Evolutionary conservation across 2,113 vertebrate species (phyloP), one percentile per base, ranked within the genome.

Genomic region (Acrocephalus arundinaceus): DNA sequence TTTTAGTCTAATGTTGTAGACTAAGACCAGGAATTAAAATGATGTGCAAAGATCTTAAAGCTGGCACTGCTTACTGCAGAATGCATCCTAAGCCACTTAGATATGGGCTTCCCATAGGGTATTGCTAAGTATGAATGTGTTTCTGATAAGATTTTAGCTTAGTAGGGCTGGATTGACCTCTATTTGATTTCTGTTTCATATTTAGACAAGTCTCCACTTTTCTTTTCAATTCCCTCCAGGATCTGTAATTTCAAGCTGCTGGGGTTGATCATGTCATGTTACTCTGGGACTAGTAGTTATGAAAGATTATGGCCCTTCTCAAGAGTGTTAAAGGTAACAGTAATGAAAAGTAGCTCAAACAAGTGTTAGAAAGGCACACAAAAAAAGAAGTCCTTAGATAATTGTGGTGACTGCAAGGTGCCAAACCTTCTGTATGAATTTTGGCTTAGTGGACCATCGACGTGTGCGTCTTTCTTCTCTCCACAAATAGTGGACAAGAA

Each of bases 401-500:
- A 5, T 71, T 78, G 75, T 57, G 45, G 30, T 79, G 49, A 5
- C 31, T 79, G 15, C 16, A 76, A 68, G 22, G 11, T 52, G 24
- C 37, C 6, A 1, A 79, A 39, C 23, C 15, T 70, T 68, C 37
- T 55, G 1, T 46, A 10, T 73, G 45, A 54, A 51, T 75, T 88
- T 48, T 0, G 0, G 10, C 22, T 31, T 35, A 59, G 41, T 28
- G 46, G 25, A 9, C 19, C 4, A 7, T 54, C 0, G 0, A 23
- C 58, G 15, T 3, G 0, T 30, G 15, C 41, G 31, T 31, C 43
- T 35, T 35, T 52, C 23, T 73, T 71, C 76, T 68, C 83, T 49
- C 45, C 18, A 6, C 1, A 0, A 89, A 51, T 4, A 68, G 33
- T 15, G 49, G 49, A 57, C 2, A 2, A 70, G 30, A 73, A 70